These are phyloP conservation scores for Mesocentrotus franciscanus DNA, from an alignment of 53 echinoderm and acorn worm species.

Conservation along the genomic window DNA sequence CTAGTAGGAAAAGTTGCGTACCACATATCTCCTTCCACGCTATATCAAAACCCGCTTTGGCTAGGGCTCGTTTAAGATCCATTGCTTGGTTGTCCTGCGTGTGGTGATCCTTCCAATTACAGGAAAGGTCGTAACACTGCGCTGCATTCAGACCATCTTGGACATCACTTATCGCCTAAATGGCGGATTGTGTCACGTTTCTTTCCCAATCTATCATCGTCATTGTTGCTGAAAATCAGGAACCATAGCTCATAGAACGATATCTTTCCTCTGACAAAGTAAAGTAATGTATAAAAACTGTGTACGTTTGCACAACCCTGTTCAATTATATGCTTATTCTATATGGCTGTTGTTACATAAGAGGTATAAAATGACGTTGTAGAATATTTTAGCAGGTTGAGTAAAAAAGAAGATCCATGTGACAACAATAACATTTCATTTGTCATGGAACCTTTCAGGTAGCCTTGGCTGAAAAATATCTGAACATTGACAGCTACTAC, in stretches of 20 bases:
- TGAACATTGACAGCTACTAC: too few relatives aligned
- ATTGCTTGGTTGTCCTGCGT: not conserved
- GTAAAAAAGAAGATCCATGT: too few relatives aligned
- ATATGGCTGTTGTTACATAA: too few relatives aligned
- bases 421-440: too few relatives aligned
- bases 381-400: too few relatives aligned
- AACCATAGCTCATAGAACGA: not conserved
- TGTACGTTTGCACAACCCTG: too few relatives aligned
- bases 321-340: too few relatives aligned
- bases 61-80: not conserved
- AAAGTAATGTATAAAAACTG: not conserved
- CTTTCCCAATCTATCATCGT: not conserved
- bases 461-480: too few relatives aligned
- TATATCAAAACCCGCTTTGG: not conserved
- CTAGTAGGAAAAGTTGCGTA: not conserved
- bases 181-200: not conserved
- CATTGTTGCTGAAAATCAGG: not conserved
- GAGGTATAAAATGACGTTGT: too few relatives aligned
- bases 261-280: not conserved
- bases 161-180: not conserved
- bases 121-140: not conserved
- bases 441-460: too few relatives aligned
- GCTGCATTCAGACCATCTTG: not conserved
- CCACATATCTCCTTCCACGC: not conserved
- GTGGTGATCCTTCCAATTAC: not conserved